Evolutionary conservation across 2,113 vertebrate species (phyloP).

Genomic region (Bubo bubo): DNA sequence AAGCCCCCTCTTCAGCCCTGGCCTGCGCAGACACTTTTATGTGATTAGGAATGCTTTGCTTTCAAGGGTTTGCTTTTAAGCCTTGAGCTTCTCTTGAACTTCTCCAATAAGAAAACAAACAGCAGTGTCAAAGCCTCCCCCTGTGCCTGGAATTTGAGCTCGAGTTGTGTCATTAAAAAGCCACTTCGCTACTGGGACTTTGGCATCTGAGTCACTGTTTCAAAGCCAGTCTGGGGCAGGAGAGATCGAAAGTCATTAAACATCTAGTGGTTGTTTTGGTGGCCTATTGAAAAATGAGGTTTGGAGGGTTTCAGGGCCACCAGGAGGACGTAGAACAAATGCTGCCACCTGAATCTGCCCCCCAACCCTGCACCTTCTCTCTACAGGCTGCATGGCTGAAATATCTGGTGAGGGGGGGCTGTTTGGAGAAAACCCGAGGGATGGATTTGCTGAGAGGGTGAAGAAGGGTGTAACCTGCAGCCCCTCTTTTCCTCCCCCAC

Average conservation of each 20-base stretch:
- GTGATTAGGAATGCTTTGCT: conserved; percentile 80
- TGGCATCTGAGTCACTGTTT: conserved; percentile 65
- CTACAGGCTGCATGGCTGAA: not conserved
- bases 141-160: conserved; percentile 63
- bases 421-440: not conserved
- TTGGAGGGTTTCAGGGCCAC: conserved; percentile 40
- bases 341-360: not conserved
- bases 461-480: not conserved
- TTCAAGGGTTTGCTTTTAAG: conserved; percentile 80
- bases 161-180: conserved; percentile 65
- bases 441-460: not conserved
- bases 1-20: conserved; percentile 68
- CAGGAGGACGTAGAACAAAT: not conserved
- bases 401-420: not conserved
- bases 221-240: conserved; percentile 66
- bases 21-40: conserved; percentile 77
- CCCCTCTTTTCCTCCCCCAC: not conserved
- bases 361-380: not conserved
- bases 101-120: conserved; percentile 81
- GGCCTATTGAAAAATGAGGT: conserved; percentile 56
- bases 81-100: conserved; percentile 76
- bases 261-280: conserved; percentile 59
- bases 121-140: conserved; percentile 73
- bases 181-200: conserved; percentile 40
- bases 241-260: conserved; percentile 70